Evolutionary conservation across 53 echinoderm and acorn worm species (phyloP), one percentile per base, ranked within the genome.

Genomic region (Patiria pectinifera): DNA sequence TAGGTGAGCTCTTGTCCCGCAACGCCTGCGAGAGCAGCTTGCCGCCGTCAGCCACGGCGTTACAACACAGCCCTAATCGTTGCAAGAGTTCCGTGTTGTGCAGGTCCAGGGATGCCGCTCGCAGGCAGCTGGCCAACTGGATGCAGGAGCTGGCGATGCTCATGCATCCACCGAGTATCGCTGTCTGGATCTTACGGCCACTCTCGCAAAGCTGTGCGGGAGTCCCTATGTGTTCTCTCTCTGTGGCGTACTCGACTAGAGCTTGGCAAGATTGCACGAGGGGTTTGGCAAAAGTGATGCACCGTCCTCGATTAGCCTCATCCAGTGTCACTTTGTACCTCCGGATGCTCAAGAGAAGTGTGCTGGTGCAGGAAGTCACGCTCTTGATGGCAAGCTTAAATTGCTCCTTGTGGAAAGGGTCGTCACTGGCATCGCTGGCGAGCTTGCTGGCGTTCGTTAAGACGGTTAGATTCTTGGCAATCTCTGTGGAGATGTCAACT

Each of bases 391-490:
- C 93, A 62, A 98, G 88, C 80, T 93, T 93, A 82, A 96, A 98
- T 79, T 98, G 98, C 84, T 98, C 98, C 87, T 98, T 98, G 83
- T 96, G 95, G 83, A 96, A 98, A 76, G 85, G 90, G 53, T 98
- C 96, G n/a, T 96, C 96, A 78, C 95, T 95, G 84, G 98, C 98
- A 45, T 98, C 96, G 85, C 98, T 98, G 92, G 98, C 98, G 87
- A 98, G 98, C 58, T 94, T 93, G 83, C 96, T 94, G 71, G 98
- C 98, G 85, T 93, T 95, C 22, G 98, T 96, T 44, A 98, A 78
- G 19, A 93, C 84, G 8, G 94, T 93, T 25, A 98, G 87, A 82
- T 96, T 95, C 86, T 94, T 96, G 84, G 95, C 94, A 59, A 98
- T 95, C 46, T 98, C 96, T 4, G 94, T 91, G 18, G 98, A 98